These are phyloP conservation scores for Ectobius pallidus DNA, from an alignment of 2,888 invertebrate species.

Conservation along the genomic window DNA sequence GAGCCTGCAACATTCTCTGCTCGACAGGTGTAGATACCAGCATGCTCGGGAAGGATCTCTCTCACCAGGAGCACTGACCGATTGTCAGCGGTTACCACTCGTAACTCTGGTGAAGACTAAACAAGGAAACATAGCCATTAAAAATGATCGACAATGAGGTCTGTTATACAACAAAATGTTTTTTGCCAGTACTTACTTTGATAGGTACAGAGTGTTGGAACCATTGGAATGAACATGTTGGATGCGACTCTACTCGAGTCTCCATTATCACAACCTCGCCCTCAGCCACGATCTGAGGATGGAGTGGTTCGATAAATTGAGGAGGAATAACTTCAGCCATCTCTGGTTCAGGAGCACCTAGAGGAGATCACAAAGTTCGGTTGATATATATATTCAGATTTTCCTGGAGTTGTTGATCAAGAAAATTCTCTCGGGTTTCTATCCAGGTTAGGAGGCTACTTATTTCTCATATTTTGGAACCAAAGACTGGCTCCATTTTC, in stretches of 20 bases:
- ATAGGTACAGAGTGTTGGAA: slow-evolving; percentile 77
- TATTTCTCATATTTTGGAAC: too few relatives aligned
- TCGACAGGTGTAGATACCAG: slow-evolving; percentile 82
- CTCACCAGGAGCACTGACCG: slow-evolving; percentile 80
- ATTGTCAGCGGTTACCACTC: slow-evolving; percentile 76
- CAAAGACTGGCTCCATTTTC: too few relatives aligned
- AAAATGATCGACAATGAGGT: too few relatives aligned
- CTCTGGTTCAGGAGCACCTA: slow-evolving; percentile 46
- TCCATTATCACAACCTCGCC: slow-evolving; percentile 83
- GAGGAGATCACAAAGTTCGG: slow-evolving; percentile 27
- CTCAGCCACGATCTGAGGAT: slow-evolving; percentile 70
- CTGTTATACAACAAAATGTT: too few relatives aligned
- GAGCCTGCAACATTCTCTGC: slow-evolving; percentile 91
- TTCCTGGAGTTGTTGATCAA: too few relatives aligned
- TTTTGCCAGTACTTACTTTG: slow-evolving; percentile 57
- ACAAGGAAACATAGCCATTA: too few relatives aligned
- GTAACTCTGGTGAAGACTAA: slow-evolving; percentile 68
- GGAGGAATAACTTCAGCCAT: slow-evolving; percentile 70
- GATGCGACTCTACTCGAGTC: slow-evolving; percentile 75
- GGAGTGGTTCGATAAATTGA: slow-evolving; percentile 71
- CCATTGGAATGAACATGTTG: slow-evolving; percentile 87
- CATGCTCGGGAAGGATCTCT: slow-evolving; percentile 69
- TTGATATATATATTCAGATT: too few relatives aligned
- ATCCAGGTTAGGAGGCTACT: too few relatives aligned
- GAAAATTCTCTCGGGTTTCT: too few relatives aligned